Conservation (phyloP, 2,888 invertebrate genomes). For the Anorthoa munda region DNA sequence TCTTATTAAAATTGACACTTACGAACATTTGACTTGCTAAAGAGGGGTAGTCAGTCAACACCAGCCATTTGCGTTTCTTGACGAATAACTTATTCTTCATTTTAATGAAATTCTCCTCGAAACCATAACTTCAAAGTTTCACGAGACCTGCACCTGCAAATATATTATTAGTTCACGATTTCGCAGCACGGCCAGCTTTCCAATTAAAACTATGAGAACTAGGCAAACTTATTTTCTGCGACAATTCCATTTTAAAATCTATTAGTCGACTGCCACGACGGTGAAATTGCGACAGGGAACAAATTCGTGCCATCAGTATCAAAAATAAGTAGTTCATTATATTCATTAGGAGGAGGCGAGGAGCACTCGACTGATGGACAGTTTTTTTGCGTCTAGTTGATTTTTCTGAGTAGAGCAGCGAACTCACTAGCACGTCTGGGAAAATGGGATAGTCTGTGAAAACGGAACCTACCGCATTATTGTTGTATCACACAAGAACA, state of each 20-base stretch:
- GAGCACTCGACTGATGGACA: slow-evolving; percentile 15
- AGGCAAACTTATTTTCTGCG: slow-evolving; percentile 51
- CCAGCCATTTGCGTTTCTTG: slow-evolving; percentile 32
- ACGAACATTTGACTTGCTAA: slow-evolving; percentile 29
- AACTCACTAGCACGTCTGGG: slow-evolving; percentile 9
- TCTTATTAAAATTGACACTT: slow-evolving; percentile 65
- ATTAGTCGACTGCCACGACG: slow-evolving; percentile 44
- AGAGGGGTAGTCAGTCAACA: slow-evolving; percentile 38
- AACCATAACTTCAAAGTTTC: slow-evolving; percentile 50
- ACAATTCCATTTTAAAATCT: slow-evolving; percentile 58
- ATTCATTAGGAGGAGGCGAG: slow-evolving; percentile 35
- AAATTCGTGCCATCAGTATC: slow-evolving; percentile 44
- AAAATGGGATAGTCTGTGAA: slow-evolving; percentile 26
- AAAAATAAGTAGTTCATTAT: slow-evolving; percentile 47
- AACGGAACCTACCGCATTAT: slow-evolving; percentile 50
- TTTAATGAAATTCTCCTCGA: slow-evolving; percentile 37
- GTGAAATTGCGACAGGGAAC: slow-evolving; percentile 32
- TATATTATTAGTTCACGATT: slow-evolving; percentile 38
- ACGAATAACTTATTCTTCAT: slow-evolving; percentile 50
- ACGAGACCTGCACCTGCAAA: slow-evolving; percentile 16
- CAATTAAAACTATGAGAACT: slow-evolving; percentile 57
- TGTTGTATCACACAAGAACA: slow-evolving; percentile 56
- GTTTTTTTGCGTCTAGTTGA: slow-evolving; percentile 23
- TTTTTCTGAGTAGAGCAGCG: slow-evolving; percentile 15
- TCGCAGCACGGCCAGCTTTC: slow-evolving; percentile 12